Base-by-base conservation (phyloP, 2,797 vertebrate species). In the Sebastes vulpes region DNA sequence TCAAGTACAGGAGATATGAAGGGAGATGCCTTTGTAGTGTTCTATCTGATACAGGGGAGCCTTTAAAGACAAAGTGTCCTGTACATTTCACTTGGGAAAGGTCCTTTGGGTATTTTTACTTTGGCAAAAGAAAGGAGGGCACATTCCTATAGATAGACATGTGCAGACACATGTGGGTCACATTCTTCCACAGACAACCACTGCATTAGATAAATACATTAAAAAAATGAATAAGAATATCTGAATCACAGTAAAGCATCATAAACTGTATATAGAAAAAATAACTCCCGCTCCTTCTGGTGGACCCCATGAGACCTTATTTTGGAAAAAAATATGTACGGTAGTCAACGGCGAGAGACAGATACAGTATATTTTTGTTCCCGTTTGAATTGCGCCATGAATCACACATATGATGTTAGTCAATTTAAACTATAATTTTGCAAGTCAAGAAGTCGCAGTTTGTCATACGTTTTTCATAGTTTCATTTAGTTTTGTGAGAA, bases 1-100 rank as follows among this genome's bases (percentile, higher is more conserved):
- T 75, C 46, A 50, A 73, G 50, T 61, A n/a, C 11, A 14, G 25
- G 28, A 14, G 64, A 75, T 66, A 6, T 12, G 65, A 86, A 86
- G 25, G 63, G 75, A n/a, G 67, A 68, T 65, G 35, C 53, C 35
- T 35, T 79, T 67, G 58, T 46, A 1, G 31, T 58, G 29, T 71
- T 38, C 5, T 57, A 9, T 70, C 21, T 61, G 48, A 38, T 65
- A 10, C 11, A 64, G 9, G 16, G 18, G 21, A 52, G 18, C 18
- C n/a, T 72, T 77, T 53, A 7, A 50, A 78, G 31, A 11, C 1
- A 0, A 29, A 68, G 46, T 28, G 11, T 25, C 31, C 14, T 42
- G 48, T 38, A 26, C 54, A 6, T 73, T 84, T 58, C 42, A 31
- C 31, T 35, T 46, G 16, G 25, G 4, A 74, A 61, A 18, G 31